These are phyloP conservation scores for Gallinago nigripennis DNA, from an alignment of 2,797 vertebrate species.

Conservation along the genomic window DNA sequence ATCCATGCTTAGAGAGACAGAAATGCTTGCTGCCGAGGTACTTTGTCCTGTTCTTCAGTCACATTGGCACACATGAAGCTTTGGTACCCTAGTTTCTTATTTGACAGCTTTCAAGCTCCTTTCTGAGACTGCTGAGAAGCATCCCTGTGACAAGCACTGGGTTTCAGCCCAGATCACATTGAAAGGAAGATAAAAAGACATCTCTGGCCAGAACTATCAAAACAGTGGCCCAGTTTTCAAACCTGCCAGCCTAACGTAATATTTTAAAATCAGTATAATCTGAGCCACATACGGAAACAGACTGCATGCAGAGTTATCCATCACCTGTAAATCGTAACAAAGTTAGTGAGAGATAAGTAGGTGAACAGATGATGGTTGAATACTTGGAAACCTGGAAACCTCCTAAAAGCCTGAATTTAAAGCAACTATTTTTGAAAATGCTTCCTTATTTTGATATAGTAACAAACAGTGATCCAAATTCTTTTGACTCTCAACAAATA, in stretches of 20 bases:
- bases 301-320: neutral
- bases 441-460: neutral
- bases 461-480: neutral
- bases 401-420: neutral
- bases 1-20: neutral
- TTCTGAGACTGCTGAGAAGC: neutral
- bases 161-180: neutral
- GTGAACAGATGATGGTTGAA: fast-evolving
- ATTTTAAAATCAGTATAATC: neutral
- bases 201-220: neutral
- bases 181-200: neutral
- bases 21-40: neutral
- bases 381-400: neutral
- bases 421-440: neutral
- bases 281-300: neutral
- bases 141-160: neutral
- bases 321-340: neutral
- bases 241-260: neutral
- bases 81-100: neutral
- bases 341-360: neutral
- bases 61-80: fast-evolving
- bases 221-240: neutral
- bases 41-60: neutral
- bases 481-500: neutral
- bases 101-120: neutral